Evolutionary conservation across 2,113 vertebrate genomes (phyloP).

Genomic region (Varanus salvator): DNA sequence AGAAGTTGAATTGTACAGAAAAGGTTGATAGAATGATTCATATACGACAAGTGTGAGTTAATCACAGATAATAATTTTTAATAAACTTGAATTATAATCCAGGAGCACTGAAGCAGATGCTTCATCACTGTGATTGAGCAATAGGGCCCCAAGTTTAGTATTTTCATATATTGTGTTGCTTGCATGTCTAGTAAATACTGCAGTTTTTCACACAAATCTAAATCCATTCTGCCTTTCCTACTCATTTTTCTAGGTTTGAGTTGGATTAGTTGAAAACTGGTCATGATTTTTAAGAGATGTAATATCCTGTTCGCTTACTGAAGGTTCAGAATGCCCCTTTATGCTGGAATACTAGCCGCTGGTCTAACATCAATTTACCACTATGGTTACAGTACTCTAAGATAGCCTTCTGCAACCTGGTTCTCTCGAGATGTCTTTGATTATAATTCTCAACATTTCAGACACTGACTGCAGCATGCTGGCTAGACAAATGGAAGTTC

Average conservation of each 20-base stretch:
- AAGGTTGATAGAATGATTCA: constrained; percentile 55
- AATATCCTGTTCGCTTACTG: background rate
- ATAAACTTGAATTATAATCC: constrained; percentile 56
- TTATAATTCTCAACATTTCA: no score
- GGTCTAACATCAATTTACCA: background rate
- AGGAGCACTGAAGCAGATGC: constrained; percentile 46
- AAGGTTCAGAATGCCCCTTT: background rate
- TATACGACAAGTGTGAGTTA: constrained; percentile 49
- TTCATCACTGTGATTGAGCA: constrained; percentile 49
- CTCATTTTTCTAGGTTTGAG: constrained; percentile 30
- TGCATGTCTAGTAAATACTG: background rate
- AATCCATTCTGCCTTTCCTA: constrained; percentile 8
- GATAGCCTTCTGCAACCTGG: background rate
- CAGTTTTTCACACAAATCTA: constrained; percentile 25
- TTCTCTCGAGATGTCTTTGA: no score
- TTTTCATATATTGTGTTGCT: constrained; percentile 30
- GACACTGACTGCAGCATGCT: no score
- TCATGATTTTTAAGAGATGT: constrained; percentile 21
- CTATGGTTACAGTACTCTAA: background rate
- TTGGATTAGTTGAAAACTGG: background rate
- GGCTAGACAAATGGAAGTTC: no score
- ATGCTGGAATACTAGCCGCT: background rate
- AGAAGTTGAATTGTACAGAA: constrained; percentile 49
- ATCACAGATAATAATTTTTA: constrained; percentile 47
- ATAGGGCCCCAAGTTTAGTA: constrained; percentile 37